These are phyloP conservation scores for Drosophila nigricruria DNA, from an alignment of 2,888 invertebrate species.

Conservation along the genomic window DNA sequence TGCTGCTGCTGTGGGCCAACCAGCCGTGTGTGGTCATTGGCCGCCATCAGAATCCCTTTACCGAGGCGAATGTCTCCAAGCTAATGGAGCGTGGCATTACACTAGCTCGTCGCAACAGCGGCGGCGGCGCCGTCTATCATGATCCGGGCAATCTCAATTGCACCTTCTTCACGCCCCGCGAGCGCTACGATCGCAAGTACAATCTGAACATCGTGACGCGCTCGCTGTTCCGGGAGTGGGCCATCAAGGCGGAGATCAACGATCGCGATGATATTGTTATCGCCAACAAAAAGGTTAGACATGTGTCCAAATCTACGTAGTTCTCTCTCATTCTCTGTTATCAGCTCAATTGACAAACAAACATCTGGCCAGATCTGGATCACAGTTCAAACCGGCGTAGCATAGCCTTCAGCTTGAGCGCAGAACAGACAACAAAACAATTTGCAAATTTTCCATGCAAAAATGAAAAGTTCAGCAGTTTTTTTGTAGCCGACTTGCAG, in stretches of 20 bases:
- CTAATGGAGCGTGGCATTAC: slow-evolving; percentile 89
- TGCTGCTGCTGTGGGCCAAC: slow-evolving; percentile 96
- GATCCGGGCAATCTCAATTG: slow-evolving; percentile 97
- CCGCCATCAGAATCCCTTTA: slow-evolving; percentile 98
- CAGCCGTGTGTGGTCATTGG: slow-evolving; percentile 98
- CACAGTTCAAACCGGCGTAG: slow-evolving; percentile 12
- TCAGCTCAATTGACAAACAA: slow-evolving; percentile 6
- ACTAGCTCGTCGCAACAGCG: slow-evolving; percentile 96
- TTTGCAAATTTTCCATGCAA: slow-evolving; percentile 18
- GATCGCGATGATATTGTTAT: slow-evolving; percentile 94
- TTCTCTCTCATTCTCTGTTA: not conserved
- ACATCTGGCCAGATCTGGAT: slow-evolving; percentile 29
- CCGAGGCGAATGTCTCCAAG: slow-evolving; percentile 92
- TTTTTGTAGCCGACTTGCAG: not conserved
- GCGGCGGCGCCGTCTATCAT: slow-evolving; percentile 98
- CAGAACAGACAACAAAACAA: not conserved
- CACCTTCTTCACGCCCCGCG: slow-evolving; percentile 94
- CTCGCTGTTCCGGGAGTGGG: slow-evolving; percentile 93
- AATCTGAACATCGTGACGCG: slow-evolving; percentile 95
- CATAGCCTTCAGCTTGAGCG: not conserved
- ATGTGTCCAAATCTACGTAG: slow-evolving; percentile 2
- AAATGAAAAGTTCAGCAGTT: slow-evolving; percentile 4
- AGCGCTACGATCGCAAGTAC: slow-evolving; percentile 93
- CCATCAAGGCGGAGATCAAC: slow-evolving; percentile 91
- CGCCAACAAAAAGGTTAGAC: slow-evolving; percentile 87